A percentile compares a stretch with the other conserved stretches of the same genome.
Conservation (phyloP, 1,140 invertebrate genomes). For the Drosophila bifasciata region DNA sequence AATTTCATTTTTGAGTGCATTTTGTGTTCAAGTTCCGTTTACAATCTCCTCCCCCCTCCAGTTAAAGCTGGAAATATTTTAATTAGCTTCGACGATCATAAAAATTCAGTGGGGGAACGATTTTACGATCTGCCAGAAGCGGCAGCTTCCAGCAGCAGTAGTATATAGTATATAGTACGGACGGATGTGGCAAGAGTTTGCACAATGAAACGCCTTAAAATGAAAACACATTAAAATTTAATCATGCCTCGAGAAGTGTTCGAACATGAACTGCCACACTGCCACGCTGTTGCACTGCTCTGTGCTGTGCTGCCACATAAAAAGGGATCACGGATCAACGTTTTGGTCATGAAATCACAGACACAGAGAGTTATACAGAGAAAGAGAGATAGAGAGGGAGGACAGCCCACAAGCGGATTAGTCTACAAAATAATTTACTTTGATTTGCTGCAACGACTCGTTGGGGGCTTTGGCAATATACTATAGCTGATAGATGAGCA, state of each 20-base stretch:
- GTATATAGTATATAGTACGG: too few relatives aligned
- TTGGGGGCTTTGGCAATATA: neutral
- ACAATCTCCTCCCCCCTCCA: neutral
- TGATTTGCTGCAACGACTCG: conserved; percentile 1
- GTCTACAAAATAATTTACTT: conserved; percentile 31
- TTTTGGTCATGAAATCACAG: conserved; percentile 40
- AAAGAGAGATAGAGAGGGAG: too few relatives aligned
- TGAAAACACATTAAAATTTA: conserved; percentile 65
- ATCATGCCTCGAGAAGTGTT: conserved; percentile 33
- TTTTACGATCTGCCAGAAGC: conserved; percentile 77
- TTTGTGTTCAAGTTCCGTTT: neutral
- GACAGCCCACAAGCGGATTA: conserved; percentile 29
- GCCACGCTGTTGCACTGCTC: too few relatives aligned
- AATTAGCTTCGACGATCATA: conserved; percentile 70
- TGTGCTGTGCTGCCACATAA: conserved; percentile 51
- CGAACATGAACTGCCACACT: conserved; percentile 18
- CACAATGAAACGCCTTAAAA: conserved; percentile 69
- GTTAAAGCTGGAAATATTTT: conserved; percentile 67
- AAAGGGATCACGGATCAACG: conserved; percentile 47
- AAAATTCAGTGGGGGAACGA: conserved; percentile 53
- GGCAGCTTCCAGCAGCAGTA: conserved; percentile 22
- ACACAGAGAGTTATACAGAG: too few relatives aligned
- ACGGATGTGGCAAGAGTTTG: conserved; percentile 34
- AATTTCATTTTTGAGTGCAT: conserved; percentile 55
- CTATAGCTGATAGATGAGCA: neutral